phyloP scores from a whole-genome alignment of 1,140 invertebrate species.

The Diabrotica undecimpunctata region DNA sequence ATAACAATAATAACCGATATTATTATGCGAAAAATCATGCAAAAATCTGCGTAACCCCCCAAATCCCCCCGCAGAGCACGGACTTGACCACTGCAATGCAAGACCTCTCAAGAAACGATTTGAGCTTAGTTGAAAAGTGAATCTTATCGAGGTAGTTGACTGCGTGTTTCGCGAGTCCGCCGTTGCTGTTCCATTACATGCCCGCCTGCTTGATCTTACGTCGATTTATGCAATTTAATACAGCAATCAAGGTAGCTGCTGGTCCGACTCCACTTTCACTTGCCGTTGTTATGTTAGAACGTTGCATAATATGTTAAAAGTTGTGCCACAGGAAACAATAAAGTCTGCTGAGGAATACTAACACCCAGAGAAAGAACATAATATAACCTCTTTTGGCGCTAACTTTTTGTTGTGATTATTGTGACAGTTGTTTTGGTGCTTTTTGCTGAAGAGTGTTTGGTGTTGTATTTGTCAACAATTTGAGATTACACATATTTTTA shows the following conservation, averaged over 20 bases:
- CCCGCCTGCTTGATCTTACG: conserved; percentile 4
- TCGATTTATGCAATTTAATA: conserved; percentile 16
- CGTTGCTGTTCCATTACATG: neutral
- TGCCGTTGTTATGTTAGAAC: conserved; percentile 12
- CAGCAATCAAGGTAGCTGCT: conserved; percentile 13
- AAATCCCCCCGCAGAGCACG: neutral
- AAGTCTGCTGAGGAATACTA: conserved; percentile 4
- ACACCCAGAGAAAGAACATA: neutral
- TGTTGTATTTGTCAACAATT: too few species aligned
- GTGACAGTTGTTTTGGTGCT: too few species aligned
- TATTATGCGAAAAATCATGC: too few species aligned
- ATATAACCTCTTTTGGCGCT: too few species aligned
- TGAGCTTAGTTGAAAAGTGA: conserved; percentile 17
- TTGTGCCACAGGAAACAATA: conserved; percentile 7
- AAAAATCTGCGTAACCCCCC: neutral
- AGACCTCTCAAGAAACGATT: neutral
- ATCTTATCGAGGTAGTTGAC: conserved; percentile 10
- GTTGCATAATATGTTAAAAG: conserved; percentile 12
- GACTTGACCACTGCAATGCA: neutral
- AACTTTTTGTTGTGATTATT: too few species aligned
- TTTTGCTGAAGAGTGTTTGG: too few species aligned
- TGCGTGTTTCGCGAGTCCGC: conserved; percentile 12
- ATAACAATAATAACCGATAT: too few species aligned
- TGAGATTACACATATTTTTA: too few species aligned
- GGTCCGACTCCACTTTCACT: conserved; percentile 14